phyloP scores from a whole-genome alignment of 2,888 invertebrate species.

The Cheilosia grossa region DNA sequence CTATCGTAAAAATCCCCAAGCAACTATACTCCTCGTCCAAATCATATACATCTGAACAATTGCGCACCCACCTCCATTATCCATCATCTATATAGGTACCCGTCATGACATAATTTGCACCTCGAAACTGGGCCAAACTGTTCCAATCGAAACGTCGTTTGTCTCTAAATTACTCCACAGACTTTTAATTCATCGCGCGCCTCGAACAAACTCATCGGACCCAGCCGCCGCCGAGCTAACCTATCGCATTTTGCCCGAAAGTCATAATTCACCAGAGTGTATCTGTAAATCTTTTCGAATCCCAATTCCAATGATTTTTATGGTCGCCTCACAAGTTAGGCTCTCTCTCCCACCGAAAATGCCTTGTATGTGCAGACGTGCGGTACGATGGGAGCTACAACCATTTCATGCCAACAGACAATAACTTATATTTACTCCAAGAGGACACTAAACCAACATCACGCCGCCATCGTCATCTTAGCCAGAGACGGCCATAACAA shows the following conservation, averaged over 20 bases:
- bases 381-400: constrained; percentile 21
- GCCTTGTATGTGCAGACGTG: neutral
- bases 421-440: constrained; percentile 71
- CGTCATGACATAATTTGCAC: constrained; percentile 67
- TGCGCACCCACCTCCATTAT: neutral
- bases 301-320: constrained; percentile 68
- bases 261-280: constrained; percentile 71
- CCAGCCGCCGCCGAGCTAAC: constrained; percentile 28
- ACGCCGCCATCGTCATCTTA: constrained; percentile 12
- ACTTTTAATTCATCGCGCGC: constrained; percentile 67
- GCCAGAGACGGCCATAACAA: constrained; percentile 15
- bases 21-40: neutral
- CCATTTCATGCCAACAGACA: constrained; percentile 73
- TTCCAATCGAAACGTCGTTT: constrained; percentile 1
- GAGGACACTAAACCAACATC: constrained; percentile 44
- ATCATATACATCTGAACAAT: neutral
- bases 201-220: constrained; percentile 29
- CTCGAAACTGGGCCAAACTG: constrained; percentile 49
- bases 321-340: constrained; percentile 52
- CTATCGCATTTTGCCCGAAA: constrained; percentile 66
- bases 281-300: constrained; percentile 73
- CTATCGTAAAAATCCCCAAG: neutral
- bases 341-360: constrained; percentile 9
- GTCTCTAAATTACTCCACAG: constrained; percentile 53
- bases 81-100: neutral